Conservation (phyloP, 1,140 invertebrate species). For the Lepidotrigona ventralis region DNA sequence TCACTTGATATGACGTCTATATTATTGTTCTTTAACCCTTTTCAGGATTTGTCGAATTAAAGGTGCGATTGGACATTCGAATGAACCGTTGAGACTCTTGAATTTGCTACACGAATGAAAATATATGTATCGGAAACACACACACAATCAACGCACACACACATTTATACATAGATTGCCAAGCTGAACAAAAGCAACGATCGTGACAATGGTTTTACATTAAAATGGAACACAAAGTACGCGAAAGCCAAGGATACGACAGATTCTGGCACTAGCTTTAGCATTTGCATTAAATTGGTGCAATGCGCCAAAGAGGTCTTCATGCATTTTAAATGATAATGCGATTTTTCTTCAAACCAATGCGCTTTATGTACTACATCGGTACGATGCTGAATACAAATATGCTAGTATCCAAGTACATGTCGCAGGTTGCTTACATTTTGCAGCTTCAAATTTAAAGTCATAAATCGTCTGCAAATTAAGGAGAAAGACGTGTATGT, state of each 20-base stretch:
- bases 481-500: not conserved
- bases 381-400: too few relatives aligned
- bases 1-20: too few relatives aligned
- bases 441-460: not conserved
- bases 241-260: not conserved
- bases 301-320: not conserved
- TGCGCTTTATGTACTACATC: not conserved
- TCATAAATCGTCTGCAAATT: not conserved
- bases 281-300: not conserved
- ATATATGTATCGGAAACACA: not conserved
- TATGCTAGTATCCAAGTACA: not conserved
- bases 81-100: not conserved
- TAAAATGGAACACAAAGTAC: slow-evolving; percentile 26
- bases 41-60: too few relatives aligned
- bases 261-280: not conserved
- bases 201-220: slow-evolving; percentile 23
- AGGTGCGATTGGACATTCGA: too few relatives aligned
- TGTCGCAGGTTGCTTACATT: not conserved
- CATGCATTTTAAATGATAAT: slow-evolving; percentile 34
- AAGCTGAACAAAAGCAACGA: too few relatives aligned
- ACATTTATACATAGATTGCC: too few relatives aligned
- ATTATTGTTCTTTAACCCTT: too few relatives aligned
- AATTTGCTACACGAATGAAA: slow-evolving; percentile 7
- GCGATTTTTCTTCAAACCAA: not conserved
- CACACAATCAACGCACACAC: not conserved